phyloP scores from a whole-genome alignment of 1,140 invertebrate genomes.

The Agrypnia vestita region DNA sequence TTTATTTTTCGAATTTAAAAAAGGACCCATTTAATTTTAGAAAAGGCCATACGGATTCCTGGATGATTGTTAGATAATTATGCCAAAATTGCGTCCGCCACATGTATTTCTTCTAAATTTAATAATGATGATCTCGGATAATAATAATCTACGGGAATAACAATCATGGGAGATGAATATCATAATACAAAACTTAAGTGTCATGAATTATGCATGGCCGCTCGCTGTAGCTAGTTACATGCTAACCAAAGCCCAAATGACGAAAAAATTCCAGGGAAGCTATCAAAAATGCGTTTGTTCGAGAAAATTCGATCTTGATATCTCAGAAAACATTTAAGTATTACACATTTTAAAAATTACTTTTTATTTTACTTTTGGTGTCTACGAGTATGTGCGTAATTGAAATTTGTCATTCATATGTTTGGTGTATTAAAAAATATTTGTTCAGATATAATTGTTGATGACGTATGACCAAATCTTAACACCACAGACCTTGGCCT shows the following conservation, averaged over 20 bases:
- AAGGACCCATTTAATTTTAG: too few species aligned
- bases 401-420: too few species aligned
- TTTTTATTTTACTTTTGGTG: too few species aligned
- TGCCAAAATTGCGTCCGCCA: conserved; percentile 18
- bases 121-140: conserved; percentile 34
- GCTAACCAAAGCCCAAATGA: conserved; percentile 30
- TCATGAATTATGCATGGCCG: conserved; percentile 37
- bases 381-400: too few species aligned
- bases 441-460: too few species aligned
- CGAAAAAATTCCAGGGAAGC: conserved; percentile 29
- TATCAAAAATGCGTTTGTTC: conserved; percentile 43
- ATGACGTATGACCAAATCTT: too few species aligned
- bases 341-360: too few species aligned
- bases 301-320: conserved; percentile 20
- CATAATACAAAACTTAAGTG: conserved; percentile 28
- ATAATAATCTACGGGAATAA: conserved; percentile 24
- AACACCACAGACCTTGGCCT: too few species aligned
- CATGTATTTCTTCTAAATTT: conserved; percentile 3
- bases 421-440: too few species aligned
- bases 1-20: too few species aligned
- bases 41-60: conserved; percentile 8
- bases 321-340: background rate
- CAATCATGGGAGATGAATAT: conserved; percentile 12
- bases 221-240: background rate
- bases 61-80: conserved; percentile 19